These are phyloP conservation scores for Ciconia stormi DNA, from an alignment of 2,113 vertebrate species.

Conservation along the genomic window DNA sequence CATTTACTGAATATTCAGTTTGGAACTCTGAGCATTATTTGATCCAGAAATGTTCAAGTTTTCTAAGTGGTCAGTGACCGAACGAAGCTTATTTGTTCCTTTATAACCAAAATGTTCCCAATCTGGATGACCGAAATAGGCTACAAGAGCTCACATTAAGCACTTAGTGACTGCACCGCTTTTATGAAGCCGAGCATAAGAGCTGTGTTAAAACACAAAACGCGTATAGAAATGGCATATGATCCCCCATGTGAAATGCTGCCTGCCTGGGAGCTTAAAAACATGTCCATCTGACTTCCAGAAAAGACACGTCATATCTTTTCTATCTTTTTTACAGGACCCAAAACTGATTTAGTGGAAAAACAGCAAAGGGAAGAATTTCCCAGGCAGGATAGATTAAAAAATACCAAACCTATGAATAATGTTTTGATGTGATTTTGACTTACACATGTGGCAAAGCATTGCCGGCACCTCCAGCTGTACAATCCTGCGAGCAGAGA, in stretches of 20 bases:
- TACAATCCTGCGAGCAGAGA: background rate
- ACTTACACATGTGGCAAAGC: background rate
- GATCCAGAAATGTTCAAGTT: background rate
- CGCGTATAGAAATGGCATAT: background rate
- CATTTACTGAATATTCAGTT: background rate
- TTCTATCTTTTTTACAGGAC: background rate
- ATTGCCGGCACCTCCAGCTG: background rate
- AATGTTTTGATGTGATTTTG: background rate
- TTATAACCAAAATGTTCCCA: background rate
- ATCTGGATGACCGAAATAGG: background rate
- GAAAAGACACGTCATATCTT: background rate
- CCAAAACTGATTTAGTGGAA: background rate
- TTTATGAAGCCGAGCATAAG: accelerated
- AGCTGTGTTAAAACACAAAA: background rate
- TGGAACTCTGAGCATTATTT: background rate
- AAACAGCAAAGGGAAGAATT: background rate
- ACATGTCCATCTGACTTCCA: background rate
- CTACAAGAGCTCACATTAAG: background rate
- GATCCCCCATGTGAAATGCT: background rate
- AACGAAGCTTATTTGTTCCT: background rate
- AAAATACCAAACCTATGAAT: background rate
- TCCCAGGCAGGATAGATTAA: background rate
- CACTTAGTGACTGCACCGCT: background rate
- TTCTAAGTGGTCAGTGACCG: background rate
- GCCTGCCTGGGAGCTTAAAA: background rate